phyloP scores from a whole-genome alignment of 2,888 invertebrate species.

The Eumacrocentrus americanus region DNA sequence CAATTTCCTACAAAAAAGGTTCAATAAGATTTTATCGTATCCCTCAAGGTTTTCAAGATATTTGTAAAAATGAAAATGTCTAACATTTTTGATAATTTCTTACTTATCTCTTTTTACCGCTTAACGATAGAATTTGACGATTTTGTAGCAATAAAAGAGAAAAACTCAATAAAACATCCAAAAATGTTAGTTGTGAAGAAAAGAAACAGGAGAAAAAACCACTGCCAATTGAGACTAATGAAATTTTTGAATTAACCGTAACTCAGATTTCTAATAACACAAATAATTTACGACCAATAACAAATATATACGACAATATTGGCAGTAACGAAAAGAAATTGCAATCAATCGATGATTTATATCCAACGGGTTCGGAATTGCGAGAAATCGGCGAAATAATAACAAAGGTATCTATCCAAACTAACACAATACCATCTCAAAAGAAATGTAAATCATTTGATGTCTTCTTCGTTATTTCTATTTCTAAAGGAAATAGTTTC shows the following conservation, averaged over 20 bases:
- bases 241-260: conserved; percentile 45
- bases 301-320: conserved; percentile 20
- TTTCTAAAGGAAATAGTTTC: conserved; percentile 71
- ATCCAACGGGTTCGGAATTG: conserved; percentile 64
- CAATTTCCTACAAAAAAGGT: no score
- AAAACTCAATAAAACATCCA: conserved; percentile 25
- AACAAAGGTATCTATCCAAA: conserved; percentile 63
- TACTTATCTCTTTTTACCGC: no score
- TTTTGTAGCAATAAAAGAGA: conserved; percentile 23
- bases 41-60: no score
- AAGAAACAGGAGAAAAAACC: conserved; percentile 21
- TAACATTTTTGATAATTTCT: no score
- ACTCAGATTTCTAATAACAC: conserved; percentile 42
- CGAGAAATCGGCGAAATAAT: conserved; percentile 71
- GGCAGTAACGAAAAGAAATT: conserved; percentile 39
- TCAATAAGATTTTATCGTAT: no score
- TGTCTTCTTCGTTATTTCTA: no score
- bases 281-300: conserved; percentile 23
- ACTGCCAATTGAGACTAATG: conserved; percentile 20
- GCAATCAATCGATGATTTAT: conserved; percentile 53
- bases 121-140: no score
- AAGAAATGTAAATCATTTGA: conserved; percentile 5
- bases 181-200: conserved; percentile 33
- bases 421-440: neutral
- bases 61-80: no score